phyloP scores from a whole-genome alignment of 2,888 invertebrate species.

The Mongoloraphidia duomilia region DNA sequence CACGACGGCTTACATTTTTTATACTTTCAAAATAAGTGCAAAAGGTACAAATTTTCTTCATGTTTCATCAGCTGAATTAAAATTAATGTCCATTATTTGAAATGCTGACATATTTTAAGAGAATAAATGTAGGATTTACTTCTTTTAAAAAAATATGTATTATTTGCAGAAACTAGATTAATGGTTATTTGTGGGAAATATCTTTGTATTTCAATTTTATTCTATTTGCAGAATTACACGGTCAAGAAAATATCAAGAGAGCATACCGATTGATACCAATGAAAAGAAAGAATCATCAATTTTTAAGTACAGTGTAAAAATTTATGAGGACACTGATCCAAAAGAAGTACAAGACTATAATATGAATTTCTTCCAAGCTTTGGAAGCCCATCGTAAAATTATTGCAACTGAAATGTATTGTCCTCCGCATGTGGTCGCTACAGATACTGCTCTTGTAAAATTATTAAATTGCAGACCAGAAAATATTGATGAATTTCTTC shows the following conservation, averaged over 20 bases:
- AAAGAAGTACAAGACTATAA: background rate
- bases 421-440: constrained; percentile 47
- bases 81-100: constrained; percentile 4
- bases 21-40: too few relatives aligned
- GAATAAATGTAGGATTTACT: too few relatives aligned
- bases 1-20: too few relatives aligned
- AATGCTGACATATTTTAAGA: too few relatives aligned
- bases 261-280: background rate
- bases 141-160: too few relatives aligned
- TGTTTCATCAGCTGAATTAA: background rate
- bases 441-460: constrained; percentile 41
- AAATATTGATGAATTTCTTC: constrained; percentile 28
- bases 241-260: too few relatives aligned
- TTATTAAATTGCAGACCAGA: constrained; percentile 36
- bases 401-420: constrained; percentile 34
- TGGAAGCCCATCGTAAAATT: constrained; percentile 29
- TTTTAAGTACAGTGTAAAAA: constrained; percentile 6
- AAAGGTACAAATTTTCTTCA: too few relatives aligned
- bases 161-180: too few relatives aligned
- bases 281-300: background rate
- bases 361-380: constrained; percentile 23
- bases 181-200: too few relatives aligned
- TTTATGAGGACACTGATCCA: constrained; percentile 5
- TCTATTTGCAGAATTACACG: background rate
- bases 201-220: background rate